A percentile compares a stretch with the other conserved stretches of the same genome.
phyloP scores from a whole-genome alignment of 2,888 invertebrate species.

The Muscina levida region DNA sequence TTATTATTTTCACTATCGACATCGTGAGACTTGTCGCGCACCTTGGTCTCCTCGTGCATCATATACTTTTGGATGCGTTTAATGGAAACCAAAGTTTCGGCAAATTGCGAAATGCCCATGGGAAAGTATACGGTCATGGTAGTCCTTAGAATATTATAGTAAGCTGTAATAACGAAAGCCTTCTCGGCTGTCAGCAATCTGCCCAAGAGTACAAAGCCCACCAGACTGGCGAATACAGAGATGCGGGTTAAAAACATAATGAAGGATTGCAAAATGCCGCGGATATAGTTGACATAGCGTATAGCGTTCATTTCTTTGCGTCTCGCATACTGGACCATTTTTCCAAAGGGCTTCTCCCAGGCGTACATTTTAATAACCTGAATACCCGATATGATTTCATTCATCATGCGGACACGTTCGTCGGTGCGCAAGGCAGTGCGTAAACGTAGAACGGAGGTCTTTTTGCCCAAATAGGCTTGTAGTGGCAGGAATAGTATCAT shows the following conservation, averaged over 20 bases:
- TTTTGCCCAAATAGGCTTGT: constrained; percentile 89
- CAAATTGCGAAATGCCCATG: constrained; percentile 84
- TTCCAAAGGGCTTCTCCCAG: constrained; percentile 94
- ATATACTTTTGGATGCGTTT: constrained; percentile 82
- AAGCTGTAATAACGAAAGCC: constrained; percentile 93
- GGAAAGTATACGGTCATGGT: constrained; percentile 95
- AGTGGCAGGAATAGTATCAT: constrained; percentile 86
- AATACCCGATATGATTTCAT: constrained; percentile 93
- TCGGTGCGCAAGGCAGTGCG: constrained; percentile 93
- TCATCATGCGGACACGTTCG: constrained; percentile 93
- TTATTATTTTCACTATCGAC: constrained; percentile 64
- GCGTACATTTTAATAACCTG: constrained; percentile 98
- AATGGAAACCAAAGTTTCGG: constrained; percentile 84
- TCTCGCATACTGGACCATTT: constrained; percentile 85
- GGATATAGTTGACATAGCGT: constrained; percentile 86
- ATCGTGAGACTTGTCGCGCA: constrained; percentile 75
- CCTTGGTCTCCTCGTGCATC: constrained; percentile 83
- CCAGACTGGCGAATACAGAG: constrained; percentile 91
- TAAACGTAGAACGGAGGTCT: constrained; percentile 86
- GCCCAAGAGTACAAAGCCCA: constrained; percentile 88
- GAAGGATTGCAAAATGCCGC: constrained; percentile 89
- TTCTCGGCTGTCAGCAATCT: constrained; percentile 88
- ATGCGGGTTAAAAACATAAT: constrained; percentile 94
- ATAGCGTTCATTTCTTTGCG: constrained; percentile 84
- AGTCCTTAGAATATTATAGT: constrained; percentile 91